Evolutionary conservation across 2,797 vertebrate genomes (phyloP), one percentile per base, ranked within the genome.

Genomic region (Sebastes hopkinsi): DNA sequence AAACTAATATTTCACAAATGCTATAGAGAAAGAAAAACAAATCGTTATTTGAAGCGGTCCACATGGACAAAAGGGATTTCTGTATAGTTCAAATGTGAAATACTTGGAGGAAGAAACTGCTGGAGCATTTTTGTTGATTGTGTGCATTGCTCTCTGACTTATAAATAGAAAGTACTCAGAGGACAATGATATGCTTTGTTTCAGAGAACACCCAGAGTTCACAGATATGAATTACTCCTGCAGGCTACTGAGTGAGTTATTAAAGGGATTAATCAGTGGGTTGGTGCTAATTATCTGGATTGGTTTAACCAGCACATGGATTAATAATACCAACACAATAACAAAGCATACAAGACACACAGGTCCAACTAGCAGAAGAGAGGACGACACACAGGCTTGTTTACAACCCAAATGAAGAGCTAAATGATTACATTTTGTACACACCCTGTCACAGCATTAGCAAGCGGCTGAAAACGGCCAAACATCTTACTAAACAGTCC

Each of bases 101-200:
- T 34, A 16, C 4, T 36, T 36, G 23, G 20, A 66, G 11, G 1
- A 65, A 50, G 18, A 54, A 54, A 52, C 27, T 25, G n/a, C 36
- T 59, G n/a, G 8, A 52, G 8, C 30, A n/a, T 38, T 2, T 30
- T 18, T 42, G 13, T 42, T 65, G 14, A 32, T 58, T 14, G 60
- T 50, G 22, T 58, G 20, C 54, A 29, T 32, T 23, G 42, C 42
- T 9, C 22, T 22, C 23, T 58, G 38, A 66, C 10, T 55, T 60
- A 42, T 61, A 67, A 46, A 50, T 23, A 59, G 36, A 76, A 60
- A 76, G 18, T 8, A 38, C 9, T 8, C 18, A 30, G 18, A 32
- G 36, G 18, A 75, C 68, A 32, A 75, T 25, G 7, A 16, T n/a
- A 4, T 32, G n/a, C 67, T 77, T 77, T 77, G 79, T 69, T 55